phyloP scores from a whole-genome alignment of 1,140 invertebrate species.

The Antheraea pernyi region DNA sequence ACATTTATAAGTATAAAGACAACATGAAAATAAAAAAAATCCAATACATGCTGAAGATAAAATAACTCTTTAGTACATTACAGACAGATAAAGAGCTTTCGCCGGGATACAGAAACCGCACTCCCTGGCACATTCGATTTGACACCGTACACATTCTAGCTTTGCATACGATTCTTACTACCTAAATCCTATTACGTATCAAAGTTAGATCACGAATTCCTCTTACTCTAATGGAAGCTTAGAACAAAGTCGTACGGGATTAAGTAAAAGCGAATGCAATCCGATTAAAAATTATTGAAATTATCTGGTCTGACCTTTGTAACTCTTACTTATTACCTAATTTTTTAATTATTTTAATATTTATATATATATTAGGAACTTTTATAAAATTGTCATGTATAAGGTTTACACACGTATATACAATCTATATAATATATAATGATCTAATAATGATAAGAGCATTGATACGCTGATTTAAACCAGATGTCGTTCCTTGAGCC shows the following conservation, averaged over 20 bases:
- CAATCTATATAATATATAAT: too few relatives aligned
- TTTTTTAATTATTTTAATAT: too few relatives aligned
- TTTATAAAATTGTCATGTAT: too few relatives aligned
- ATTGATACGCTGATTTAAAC: too few relatives aligned
- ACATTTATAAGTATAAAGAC: neutral
- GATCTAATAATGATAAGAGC: too few relatives aligned
- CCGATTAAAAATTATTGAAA: neutral
- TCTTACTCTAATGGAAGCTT: constrained; percentile 1
- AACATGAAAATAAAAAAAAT: neutral
- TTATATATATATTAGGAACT: too few relatives aligned
- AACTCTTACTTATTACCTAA: too few relatives aligned
- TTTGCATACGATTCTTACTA: constrained; percentile 3
- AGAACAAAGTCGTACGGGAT: neutral
- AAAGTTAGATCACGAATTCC: constrained; percentile 1
- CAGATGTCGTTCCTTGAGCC: too few relatives aligned
- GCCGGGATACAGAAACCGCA: constrained; percentile 15
- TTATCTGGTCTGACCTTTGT: neutral
- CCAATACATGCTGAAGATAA: neutral
- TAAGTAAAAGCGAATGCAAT: neutral
- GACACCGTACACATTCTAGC: constrained; percentile 15
- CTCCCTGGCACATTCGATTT: constrained; percentile 16
- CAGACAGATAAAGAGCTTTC: constrained; percentile 22
- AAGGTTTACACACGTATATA: too few relatives aligned
- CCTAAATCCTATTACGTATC: neutral
- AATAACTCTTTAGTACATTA: constrained; percentile 9